These are phyloP conservation scores for Zosterops borbonicus DNA, from an alignment of 2,113 vertebrate genomes.

Conservation along the genomic window DNA sequence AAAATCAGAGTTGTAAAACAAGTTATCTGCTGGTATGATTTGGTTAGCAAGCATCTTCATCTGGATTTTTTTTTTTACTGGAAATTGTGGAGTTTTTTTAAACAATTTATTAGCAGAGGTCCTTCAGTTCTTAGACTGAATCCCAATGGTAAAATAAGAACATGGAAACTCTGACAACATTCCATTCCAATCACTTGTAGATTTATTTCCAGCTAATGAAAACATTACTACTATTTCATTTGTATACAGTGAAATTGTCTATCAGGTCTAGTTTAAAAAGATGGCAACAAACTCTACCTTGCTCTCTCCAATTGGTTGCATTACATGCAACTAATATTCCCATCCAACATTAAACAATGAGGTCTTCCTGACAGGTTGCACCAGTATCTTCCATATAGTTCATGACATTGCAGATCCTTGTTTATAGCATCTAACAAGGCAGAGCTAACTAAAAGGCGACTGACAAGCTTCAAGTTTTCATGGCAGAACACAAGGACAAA, in stretches of 20 bases:
- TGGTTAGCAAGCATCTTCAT: background rate
- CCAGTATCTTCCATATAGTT: background rate
- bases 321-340: background rate
- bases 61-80: background rate
- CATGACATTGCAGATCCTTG: background rate
- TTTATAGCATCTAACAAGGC: background rate
- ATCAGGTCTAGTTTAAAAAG: background rate
- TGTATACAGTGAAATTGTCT: background rate
- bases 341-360: background rate
- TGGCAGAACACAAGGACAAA: background rate
- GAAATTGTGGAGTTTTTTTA: fast-evolving
- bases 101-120: background rate
- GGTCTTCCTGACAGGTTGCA: background rate
- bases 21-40: background rate
- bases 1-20: background rate
- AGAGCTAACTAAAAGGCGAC: background rate
- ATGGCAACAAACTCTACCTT: background rate
- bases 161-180: background rate
- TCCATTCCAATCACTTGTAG: background rate
- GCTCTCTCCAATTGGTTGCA: background rate
- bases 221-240: background rate
- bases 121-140: background rate
- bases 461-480: background rate
- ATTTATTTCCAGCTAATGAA: background rate
- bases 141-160: background rate